Percentiles rank a stretch among this genome's conserved stretches.
Conservation (phyloP, 2,113 vertebrate species). For the Phrynosoma blainvillii region DNA sequence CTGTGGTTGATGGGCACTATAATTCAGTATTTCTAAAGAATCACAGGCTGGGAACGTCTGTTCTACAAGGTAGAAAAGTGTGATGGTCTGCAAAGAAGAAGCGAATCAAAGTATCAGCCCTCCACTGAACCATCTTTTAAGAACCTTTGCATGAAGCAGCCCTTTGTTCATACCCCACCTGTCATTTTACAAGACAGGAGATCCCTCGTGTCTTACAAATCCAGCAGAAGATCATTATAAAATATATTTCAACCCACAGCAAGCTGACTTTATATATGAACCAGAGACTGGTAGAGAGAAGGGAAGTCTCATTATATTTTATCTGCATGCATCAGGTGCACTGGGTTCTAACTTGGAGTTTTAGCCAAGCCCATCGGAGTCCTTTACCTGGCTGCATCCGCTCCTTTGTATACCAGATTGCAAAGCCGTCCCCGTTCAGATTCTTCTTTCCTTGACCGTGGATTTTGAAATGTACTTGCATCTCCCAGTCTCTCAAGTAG, state of each 20-base stretch:
- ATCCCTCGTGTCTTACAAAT: background rate
- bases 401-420: slow-evolving; percentile 96
- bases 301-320: background rate
- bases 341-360: background rate
- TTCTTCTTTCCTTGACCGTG: slow-evolving; percentile 97
- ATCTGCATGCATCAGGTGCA: too few species aligned
- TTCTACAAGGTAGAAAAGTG: background rate
- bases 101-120: background rate
- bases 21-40: background rate
- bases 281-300: background rate
- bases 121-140: background rate
- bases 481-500: slow-evolving; percentile 93
- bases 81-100: background rate
- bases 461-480: slow-evolving; percentile 97
- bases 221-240: too few species aligned
- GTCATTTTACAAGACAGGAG: fast-evolving
- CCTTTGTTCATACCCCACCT: fast-evolving
- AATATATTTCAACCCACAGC: background rate
- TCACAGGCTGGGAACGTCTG: too few species aligned
- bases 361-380: too few species aligned
- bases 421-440: slow-evolving; percentile 92
- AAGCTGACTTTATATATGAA: background rate
- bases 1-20: background rate
- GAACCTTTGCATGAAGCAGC: background rate
- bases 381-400: slow-evolving; percentile 89